Evolutionary conservation across 2,888 invertebrate genomes (phyloP).

Genomic region (Acanthopleura granulata): DNA sequence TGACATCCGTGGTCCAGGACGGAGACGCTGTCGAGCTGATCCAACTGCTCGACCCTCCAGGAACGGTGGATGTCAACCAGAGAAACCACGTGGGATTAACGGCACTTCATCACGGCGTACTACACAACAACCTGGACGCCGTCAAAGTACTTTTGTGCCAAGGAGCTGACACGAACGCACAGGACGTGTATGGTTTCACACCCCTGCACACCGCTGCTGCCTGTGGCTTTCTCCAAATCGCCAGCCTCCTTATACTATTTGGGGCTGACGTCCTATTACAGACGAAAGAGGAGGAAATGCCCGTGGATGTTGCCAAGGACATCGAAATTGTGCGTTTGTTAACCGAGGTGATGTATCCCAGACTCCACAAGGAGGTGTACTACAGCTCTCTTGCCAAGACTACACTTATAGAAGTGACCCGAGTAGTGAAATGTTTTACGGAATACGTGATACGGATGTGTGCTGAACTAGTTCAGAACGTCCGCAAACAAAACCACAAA

Average conservation of each 20-base stretch:
- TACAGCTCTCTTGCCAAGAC: constrained; percentile 8
- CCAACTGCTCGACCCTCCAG: constrained; percentile 39
- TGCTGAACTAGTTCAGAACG: background rate
- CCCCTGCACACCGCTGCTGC: constrained; percentile 62
- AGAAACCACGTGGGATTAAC: constrained; percentile 58
- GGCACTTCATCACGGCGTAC: constrained; percentile 58
- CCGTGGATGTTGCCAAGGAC: constrained; percentile 59
- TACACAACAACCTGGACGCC: constrained; percentile 60
- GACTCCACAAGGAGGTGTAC: constrained; percentile 41
- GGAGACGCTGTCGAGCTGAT: constrained; percentile 54
- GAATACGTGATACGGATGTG: constrained; percentile 4
- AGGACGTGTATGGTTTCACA: constrained; percentile 59
- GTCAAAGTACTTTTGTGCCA: constrained; percentile 54
- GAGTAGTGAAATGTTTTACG: background rate
- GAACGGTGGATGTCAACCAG: constrained; percentile 51
- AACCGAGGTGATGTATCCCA: constrained; percentile 47
- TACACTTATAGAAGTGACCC: background rate
- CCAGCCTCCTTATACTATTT: constrained; percentile 52
- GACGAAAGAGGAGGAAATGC: constrained; percentile 52
- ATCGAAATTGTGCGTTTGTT: constrained; percentile 48
- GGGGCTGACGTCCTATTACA: constrained; percentile 56
- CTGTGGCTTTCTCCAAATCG: constrained; percentile 56
- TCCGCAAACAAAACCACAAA: background rate
- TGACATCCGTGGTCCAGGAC: constrained; percentile 60
- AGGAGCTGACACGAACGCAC: constrained; percentile 53